Conservation (phyloP, 2,888 invertebrate genomes). For the Gonocerus acuteangulatus region DNA sequence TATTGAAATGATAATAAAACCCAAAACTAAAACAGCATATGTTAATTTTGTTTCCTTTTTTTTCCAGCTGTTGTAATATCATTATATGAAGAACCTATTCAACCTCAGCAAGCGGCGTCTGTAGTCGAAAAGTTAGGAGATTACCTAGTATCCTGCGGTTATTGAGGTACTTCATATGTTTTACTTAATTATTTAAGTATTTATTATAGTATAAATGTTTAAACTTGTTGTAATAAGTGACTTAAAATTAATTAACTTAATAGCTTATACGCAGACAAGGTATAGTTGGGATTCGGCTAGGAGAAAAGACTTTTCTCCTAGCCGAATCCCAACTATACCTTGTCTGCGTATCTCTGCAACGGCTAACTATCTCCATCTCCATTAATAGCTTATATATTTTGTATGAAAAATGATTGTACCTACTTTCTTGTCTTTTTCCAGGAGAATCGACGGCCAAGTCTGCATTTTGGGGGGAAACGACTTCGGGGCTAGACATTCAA, state of each 20-base stretch:
- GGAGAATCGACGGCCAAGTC: constrained; percentile 10
- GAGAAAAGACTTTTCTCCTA: too few species aligned
- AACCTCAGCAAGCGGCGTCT: constrained; percentile 92
- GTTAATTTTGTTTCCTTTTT: too few species aligned
- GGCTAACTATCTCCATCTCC: too few species aligned
- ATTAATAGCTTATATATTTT: too few species aligned
- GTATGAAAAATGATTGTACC: too few species aligned
- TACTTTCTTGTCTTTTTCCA: constrained; percentile 8
- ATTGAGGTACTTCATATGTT: constrained; percentile 50
- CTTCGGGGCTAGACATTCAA: constrained; percentile 35
- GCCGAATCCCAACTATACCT: too few species aligned
- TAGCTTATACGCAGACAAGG: background rate
- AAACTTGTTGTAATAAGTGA: background rate
- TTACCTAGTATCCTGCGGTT: constrained; percentile 93
- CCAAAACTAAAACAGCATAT: too few species aligned
- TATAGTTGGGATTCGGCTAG: too few species aligned
- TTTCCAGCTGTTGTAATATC: constrained; percentile 84
- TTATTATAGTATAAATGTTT: too few species aligned
- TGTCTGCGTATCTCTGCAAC: too few species aligned
- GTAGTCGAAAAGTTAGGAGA: constrained; percentile 96
- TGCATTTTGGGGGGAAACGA: constrained; percentile 30
- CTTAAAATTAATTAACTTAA: background rate
- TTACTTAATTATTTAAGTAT: constrained; percentile 7
- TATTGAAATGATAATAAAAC: too few species aligned
- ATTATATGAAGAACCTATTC: constrained; percentile 91